Conservation (phyloP, 2,797 vertebrate species). For the Falco rusticolus region DNA sequence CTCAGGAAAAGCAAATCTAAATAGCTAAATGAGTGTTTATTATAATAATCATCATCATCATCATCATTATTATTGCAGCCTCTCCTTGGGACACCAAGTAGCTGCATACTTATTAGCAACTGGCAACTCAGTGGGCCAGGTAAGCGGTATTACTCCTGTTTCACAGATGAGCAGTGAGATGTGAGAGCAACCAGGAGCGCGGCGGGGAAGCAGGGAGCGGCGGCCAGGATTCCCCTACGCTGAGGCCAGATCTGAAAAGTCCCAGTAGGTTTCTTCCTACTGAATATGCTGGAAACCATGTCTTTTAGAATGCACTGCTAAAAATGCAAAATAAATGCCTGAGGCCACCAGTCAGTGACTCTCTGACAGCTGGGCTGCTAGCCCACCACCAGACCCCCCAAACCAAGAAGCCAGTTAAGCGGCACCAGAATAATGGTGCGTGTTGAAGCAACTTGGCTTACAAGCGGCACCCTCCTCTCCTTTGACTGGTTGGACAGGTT, state of each 20-base stretch:
- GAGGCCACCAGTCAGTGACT: not conserved
- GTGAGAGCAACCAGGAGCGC: not conserved
- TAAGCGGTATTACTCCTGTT: not conserved
- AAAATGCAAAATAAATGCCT: not conserved
- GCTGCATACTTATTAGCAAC: not conserved
- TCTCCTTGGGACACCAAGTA: not conserved
- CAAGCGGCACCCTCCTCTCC: not conserved
- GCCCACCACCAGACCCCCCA: not conserved
- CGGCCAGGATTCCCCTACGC: not conserved
- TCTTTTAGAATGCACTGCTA: not conserved
- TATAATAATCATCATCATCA: not conserved
- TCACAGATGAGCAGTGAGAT: not conserved
- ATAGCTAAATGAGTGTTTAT: not conserved
- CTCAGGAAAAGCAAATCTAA: not conserved
- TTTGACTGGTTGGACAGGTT: not conserved
- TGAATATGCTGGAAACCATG: accelerated
- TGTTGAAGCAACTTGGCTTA: not conserved
- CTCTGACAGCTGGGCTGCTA: too few species aligned
- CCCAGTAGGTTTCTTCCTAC: not conserved
- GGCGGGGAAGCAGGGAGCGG: not conserved
- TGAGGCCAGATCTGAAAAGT: not conserved
- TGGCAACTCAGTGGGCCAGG: not conserved
- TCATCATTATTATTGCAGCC: not conserved
- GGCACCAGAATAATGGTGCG: not conserved
- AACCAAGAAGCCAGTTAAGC: not conserved